A percentile compares a stretch with the other conserved stretches of the same genome.
These are phyloP conservation scores for Dromius quadrimaculatus DNA, from an alignment of 2,888 invertebrate species.

Conservation along the genomic window DNA sequence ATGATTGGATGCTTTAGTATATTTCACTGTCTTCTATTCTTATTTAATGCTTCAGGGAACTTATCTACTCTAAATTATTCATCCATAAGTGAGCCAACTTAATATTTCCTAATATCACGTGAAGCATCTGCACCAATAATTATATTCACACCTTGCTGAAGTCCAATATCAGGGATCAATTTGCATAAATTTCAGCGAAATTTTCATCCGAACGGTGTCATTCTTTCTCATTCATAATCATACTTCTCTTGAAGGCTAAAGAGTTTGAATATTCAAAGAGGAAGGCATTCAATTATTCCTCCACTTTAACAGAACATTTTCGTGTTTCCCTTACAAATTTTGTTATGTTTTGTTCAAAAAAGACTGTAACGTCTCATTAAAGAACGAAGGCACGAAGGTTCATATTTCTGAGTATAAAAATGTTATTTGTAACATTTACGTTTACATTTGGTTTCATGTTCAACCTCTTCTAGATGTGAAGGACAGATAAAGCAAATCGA, in stretches of 20 bases:
- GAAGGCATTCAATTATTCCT: neutral
- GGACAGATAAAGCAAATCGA: conserved; percentile 1
- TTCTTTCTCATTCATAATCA: conserved; percentile 43
- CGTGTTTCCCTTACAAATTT: neutral
- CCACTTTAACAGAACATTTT: neutral
- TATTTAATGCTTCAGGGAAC: neutral
- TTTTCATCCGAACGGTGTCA: conserved; percentile 32
- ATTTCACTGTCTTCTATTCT: too few relatives aligned
- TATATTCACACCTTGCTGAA: conserved; percentile 32
- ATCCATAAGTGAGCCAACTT: neutral
- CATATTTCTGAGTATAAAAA: conserved; percentile 22
- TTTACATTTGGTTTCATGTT: conserved; percentile 26
- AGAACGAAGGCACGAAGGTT: conserved; percentile 15
- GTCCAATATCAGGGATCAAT: conserved; percentile 46
- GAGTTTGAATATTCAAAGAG: conserved; percentile 32
- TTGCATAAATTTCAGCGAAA: conserved; percentile 41
- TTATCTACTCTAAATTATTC: conserved; percentile 10
- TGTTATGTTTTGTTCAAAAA: too few relatives aligned
- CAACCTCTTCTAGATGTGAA: conserved; percentile 4
- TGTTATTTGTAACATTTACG: conserved; percentile 21
- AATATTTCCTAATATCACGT: conserved; percentile 13
- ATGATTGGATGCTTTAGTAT: conserved; percentile 1
- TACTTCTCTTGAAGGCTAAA: conserved; percentile 22
- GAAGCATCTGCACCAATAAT: conserved; percentile 1
- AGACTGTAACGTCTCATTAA: conserved; percentile 26